A percentile compares a stretch with the other conserved stretches of the same genome.
Evolutionary conservation across 2,888 invertebrate species (phyloP).

Genomic region (Temnothorax ravouxi): DNA sequence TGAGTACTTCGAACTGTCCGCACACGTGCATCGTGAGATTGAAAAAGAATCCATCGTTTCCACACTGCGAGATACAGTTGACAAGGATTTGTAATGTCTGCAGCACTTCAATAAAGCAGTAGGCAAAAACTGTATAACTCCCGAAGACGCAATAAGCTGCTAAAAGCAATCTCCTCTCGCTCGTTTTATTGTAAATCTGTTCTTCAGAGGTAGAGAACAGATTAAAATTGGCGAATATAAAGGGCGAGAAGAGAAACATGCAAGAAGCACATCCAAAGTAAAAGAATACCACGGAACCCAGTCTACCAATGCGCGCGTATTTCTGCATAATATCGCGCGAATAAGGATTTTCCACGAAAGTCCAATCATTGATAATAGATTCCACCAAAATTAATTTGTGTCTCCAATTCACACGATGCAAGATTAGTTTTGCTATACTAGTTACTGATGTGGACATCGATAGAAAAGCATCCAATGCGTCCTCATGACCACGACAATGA

Average conservation of each 20-base stretch:
- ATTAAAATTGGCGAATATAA: slow-evolving; percentile 22
- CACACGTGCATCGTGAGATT: slow-evolving; percentile 81
- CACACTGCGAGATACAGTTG: slow-evolving; percentile 41
- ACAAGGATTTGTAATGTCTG: slow-evolving; percentile 42
- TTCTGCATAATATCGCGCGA: slow-evolving; percentile 38
- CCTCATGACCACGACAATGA: slow-evolving; percentile 29
- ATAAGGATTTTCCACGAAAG: background rate
- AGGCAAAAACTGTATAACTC: slow-evolving; percentile 52
- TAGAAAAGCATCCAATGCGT: slow-evolving; percentile 26
- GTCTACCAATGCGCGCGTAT: background rate
- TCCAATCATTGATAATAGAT: slow-evolving; percentile 38
- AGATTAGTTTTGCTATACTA: slow-evolving; percentile 29
- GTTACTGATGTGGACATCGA: background rate
- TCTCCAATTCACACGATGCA: slow-evolving; percentile 36
- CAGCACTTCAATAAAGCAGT: slow-evolving; percentile 27
- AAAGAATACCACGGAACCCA: background rate
- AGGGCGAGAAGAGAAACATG: background rate
- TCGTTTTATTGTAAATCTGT: slow-evolving; percentile 12
- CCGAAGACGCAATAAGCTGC: slow-evolving; percentile 29
- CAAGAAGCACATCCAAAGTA: slow-evolving; percentile 6
- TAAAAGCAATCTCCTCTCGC: slow-evolving; percentile 42
- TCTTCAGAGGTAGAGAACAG: background rate
- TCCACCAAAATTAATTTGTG: slow-evolving; percentile 30
- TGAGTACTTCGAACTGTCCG: slow-evolving; percentile 81
- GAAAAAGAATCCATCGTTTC: slow-evolving; percentile 80